Percentiles rank a stretch among this genome's conserved stretches.
Evolutionary conservation across 2,888 invertebrate genomes (phyloP).

Genomic region (Taphrorychus bicolor): DNA sequence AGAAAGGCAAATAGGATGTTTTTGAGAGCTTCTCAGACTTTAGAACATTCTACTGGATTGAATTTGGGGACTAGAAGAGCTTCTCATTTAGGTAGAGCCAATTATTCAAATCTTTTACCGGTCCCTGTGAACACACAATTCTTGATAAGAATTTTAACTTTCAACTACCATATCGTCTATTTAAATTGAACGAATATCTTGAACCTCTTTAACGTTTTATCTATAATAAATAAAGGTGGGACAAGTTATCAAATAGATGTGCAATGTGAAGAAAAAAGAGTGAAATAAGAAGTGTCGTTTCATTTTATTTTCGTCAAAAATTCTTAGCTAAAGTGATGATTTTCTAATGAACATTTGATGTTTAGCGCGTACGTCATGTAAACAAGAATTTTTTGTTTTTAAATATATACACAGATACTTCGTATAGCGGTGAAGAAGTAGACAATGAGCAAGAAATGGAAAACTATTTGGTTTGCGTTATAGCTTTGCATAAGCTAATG

Average conservation of each 20-base stretch:
- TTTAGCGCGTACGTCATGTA: not conserved
- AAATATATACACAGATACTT: constrained; percentile 48
- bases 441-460: constrained; percentile 84
- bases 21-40: constrained; percentile 81
- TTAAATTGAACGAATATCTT: no score
- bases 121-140: no score
- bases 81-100: constrained; percentile 56
- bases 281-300: not conserved
- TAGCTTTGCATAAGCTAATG: constrained; percentile 84
- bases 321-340: not conserved
- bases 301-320: not conserved
- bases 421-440: constrained; percentile 64
- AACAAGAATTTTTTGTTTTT: not conserved
- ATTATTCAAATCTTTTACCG: no score
- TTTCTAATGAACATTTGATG: not conserved
- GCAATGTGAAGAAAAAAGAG: no score
- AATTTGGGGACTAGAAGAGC: constrained; percentile 74
- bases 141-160: no score
- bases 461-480: constrained; percentile 81
- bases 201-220: no score
- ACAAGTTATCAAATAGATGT: no score
- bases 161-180: no score
- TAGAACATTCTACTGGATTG: constrained; percentile 82
- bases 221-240: no score
- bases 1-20: constrained; percentile 85